Conservation (phyloP, 2,888 invertebrate species). For the Limnephilus marmoratus region DNA sequence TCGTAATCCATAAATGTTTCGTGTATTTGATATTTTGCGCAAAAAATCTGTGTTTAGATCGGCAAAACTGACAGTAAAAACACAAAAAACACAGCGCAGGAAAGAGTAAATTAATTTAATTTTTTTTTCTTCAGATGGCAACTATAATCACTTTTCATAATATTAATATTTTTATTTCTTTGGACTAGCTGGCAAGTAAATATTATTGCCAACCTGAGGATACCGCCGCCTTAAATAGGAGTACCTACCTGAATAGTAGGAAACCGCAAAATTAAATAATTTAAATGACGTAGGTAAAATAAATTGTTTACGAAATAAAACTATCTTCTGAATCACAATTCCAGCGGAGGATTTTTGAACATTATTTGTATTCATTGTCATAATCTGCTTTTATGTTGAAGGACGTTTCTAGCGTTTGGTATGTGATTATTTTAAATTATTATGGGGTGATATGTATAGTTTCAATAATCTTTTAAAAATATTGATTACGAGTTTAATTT, state of each 20-base stretch:
- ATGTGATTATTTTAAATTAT: neutral
- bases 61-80: slow-evolving; percentile 77
- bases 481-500: no score
- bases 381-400: neutral
- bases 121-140: slow-evolving; percentile 72
- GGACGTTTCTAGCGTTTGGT: neutral
- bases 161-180: slow-evolving; percentile 52
- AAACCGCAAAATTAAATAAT: neutral
- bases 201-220: slow-evolving; percentile 6
- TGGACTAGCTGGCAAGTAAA: slow-evolving; percentile 37
- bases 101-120: slow-evolving; percentile 70
- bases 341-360: no score
- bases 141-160: slow-evolving; percentile 62
- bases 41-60: slow-evolving; percentile 77
- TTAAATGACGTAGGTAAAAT: no score
- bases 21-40: slow-evolving; percentile 77
- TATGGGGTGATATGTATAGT: no score
- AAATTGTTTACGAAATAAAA: no score
- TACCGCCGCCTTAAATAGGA: neutral
- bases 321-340: no score
- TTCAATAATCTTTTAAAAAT: no score
- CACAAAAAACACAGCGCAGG: slow-evolving; percentile 77
- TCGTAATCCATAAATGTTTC: slow-evolving; percentile 74
- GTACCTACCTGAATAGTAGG: neutral
- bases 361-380: no score